phyloP scores from a whole-genome alignment of 1,140 invertebrate species.

The Micrasema longulum region DNA sequence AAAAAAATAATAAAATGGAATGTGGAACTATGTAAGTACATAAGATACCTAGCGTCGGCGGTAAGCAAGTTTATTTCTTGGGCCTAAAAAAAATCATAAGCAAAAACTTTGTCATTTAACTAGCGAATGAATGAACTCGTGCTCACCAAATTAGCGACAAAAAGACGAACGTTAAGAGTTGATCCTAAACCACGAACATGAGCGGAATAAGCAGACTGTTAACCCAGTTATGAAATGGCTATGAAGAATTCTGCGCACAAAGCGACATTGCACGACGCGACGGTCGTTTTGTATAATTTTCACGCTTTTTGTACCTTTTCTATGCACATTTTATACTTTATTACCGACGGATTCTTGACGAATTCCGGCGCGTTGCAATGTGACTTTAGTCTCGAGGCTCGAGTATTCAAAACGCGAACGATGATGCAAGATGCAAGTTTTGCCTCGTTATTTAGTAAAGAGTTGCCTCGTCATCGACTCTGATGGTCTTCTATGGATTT shows the following conservation, averaged over 20 bases:
- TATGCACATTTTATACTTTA: slow-evolving; percentile 11
- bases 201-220: neutral
- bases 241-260: neutral
- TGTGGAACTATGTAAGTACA: too few relatives aligned
- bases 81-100: too few relatives aligned
- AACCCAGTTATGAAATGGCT: slow-evolving; percentile 28
- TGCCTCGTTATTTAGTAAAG: neutral
- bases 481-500: neutral
- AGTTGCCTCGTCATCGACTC: neutral
- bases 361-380: slow-evolving; percentile 1
- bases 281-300: slow-evolving; percentile 26
- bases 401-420: slow-evolving; percentile 7
- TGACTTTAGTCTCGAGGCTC: neutral
- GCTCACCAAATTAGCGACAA: slow-evolving; percentile 9
- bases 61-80: too few relatives aligned
- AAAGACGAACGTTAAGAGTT: slow-evolving; percentile 17
- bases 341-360: neutral
- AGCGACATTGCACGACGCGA: neutral
- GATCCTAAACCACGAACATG: neutral
- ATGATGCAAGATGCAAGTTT: slow-evolving; percentile 15
- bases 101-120: too few relatives aligned
- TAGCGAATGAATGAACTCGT: neutral
- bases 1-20: too few relatives aligned
- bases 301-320: slow-evolving; percentile 28
- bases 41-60: too few relatives aligned